Evolutionary conservation across 2,888 invertebrate species (phyloP).

Genomic region (Phoronis australis): DNA sequence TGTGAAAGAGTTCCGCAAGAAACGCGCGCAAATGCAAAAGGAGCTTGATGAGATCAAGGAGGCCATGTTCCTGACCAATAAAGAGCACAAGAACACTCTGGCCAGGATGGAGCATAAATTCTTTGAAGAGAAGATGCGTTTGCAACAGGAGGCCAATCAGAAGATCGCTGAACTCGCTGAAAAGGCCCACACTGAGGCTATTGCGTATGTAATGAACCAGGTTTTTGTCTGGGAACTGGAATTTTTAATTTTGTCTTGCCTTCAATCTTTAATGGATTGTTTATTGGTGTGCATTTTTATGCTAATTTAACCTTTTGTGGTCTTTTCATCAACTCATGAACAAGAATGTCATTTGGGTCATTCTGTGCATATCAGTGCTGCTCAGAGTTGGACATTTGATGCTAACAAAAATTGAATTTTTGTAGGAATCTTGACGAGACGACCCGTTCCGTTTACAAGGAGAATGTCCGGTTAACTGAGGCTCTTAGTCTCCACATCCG

Average conservation of each 20-base stretch:
- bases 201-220: constrained; percentile 45
- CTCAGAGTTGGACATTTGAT: not conserved
- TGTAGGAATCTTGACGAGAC: constrained; percentile 48
- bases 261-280: too few species aligned
- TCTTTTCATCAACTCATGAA: not conserved
- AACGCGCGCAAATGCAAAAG: constrained; percentile 49
- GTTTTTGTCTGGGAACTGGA: too few species aligned
- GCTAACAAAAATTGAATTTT: not conserved
- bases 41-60: constrained; percentile 54
- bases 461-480: constrained; percentile 49
- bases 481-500: constrained; percentile 45
- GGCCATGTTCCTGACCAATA: constrained; percentile 43
- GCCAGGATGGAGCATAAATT: constrained; percentile 51
- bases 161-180: constrained; percentile 52
- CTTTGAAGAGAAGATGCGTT: constrained; percentile 53
- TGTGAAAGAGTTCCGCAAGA: constrained; percentile 50
- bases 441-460: constrained; percentile 52
- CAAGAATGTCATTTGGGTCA: too few species aligned
- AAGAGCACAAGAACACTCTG: constrained; percentile 46
- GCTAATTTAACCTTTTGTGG: not conserved
- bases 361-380: not conserved
- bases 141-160: constrained; percentile 52
- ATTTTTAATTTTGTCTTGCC: too few species aligned
- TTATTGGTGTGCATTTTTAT: not conserved
- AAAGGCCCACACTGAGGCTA: constrained; percentile 50